Evolutionary conservation across 2,888 invertebrate genomes (phyloP), one percentile per base, ranked within the genome.

Genomic region (Capitulum mitella): DNA sequence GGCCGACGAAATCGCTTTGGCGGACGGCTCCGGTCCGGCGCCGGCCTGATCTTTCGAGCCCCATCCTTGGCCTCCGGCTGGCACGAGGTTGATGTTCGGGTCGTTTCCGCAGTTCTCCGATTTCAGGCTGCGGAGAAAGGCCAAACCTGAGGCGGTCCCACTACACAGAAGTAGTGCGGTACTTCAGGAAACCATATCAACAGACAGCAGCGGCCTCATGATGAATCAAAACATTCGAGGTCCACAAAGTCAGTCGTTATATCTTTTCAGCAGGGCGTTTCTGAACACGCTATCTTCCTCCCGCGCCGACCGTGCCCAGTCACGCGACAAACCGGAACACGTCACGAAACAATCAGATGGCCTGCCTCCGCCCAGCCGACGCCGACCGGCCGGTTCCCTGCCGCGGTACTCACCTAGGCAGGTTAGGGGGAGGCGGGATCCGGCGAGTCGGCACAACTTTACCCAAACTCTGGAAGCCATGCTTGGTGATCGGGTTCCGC

Each of bases 381-480:
- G 5, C 43, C 43, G 43, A 43, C 43, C 6, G 43, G 6, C 6
- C 5, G 43, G 12, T 5, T 43, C 5, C 10, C 34, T 8, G 64
- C 64, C 34, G 29, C 12, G 34, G 32, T 37, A 0, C 70, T 32
- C 22, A 76, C 76, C 76, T 76, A 87, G 98, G 98, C 88, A 98
- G 90, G 90, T 98, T 97, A 87, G 95, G 97, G 87, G 98, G 98
- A 83, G 89, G 88, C 81, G 89, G 89, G 89, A 98, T 96, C 87
- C 98, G 93, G 89, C 98, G 93, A 87, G 95, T 95, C 88, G 93
- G 94, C 87, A 94, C 95, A 89, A 98, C 95, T 92, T 98, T 98
- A 89, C 98, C 98, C 92, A 99, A 92, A 90, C 93, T 93, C 93
- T 98, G 98, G 93, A 98, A 95, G 91, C 98, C 98, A 97, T 98